Conservation (phyloP, 2,888 invertebrate species). For the Meandrusa payeni region DNA sequence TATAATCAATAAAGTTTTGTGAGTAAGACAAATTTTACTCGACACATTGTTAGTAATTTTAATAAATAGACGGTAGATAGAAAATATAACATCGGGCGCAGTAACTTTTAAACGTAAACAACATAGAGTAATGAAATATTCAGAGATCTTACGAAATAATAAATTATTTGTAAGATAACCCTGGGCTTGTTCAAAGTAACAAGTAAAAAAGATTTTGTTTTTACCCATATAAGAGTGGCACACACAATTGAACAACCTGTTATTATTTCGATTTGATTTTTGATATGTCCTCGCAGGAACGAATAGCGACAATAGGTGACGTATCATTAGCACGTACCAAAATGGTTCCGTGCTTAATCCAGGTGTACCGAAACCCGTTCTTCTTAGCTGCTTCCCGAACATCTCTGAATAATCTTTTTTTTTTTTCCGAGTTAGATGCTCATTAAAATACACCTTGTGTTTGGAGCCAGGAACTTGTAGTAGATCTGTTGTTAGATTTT, state of each 20-base stretch:
- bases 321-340: slow-evolving; percentile 13
- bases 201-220: too few species aligned
- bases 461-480: background rate
- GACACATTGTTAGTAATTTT: too few species aligned
- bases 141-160: too few species aligned
- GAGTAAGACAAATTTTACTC: too few species aligned
- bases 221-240: too few species aligned
- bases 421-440: slow-evolving; percentile 13
- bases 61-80: too few species aligned
- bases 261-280: background rate
- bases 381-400: slow-evolving; percentile 12
- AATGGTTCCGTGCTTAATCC: slow-evolving; percentile 20
- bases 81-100: too few species aligned
- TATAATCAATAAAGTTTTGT: too few species aligned
- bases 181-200: too few species aligned
- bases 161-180: too few species aligned
- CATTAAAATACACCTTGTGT: slow-evolving; percentile 3
- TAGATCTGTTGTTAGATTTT: background rate
- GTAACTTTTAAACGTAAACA: too few species aligned
- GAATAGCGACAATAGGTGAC: slow-evolving; percentile 12
- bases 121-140: too few species aligned
- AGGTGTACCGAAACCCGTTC: slow-evolving; percentile 10
- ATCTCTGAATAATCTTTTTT: slow-evolving; percentile 17
- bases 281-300: slow-evolving; percentile 1
- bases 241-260: background rate